A percentile compares a stretch with the other conserved stretches of the same genome.
phyloP scores from a whole-genome alignment of 2,888 invertebrate species.

The Malachius bipustulatus region DNA sequence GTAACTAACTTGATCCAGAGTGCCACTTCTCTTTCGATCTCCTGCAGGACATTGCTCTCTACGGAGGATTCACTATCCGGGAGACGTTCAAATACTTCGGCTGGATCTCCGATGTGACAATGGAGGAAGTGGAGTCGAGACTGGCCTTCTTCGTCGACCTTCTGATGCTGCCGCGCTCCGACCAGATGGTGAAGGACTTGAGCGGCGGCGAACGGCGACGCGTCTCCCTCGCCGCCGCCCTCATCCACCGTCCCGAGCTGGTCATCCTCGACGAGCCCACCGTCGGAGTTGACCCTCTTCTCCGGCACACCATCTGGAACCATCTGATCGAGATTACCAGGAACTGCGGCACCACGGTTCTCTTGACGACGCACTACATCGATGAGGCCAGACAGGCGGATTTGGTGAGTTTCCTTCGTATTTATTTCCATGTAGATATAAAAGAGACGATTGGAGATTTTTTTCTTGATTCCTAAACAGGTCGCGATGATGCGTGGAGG shows the following conservation, averaged over 20 bases:
- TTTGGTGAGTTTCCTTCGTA: conserved; percentile 63
- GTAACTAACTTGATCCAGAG: too few relatives aligned
- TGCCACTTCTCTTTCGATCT: too few relatives aligned
- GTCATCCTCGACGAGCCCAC: too few relatives aligned
- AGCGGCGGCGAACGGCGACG: conserved; percentile 86
- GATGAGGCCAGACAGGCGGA: conserved; percentile 85
- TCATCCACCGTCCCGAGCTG: too few relatives aligned
- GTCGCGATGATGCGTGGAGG: conserved; percentile 78
- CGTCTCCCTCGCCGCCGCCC: too few relatives aligned
- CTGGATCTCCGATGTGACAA: conserved; percentile 22
- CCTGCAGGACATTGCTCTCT: too few relatives aligned
- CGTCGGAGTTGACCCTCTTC: too few relatives aligned
- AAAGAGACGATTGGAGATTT: too few relatives aligned
- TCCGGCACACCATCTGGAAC: conserved; percentile 89
- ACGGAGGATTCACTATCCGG: conserved; percentile 24
- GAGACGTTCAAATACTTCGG: conserved; percentile 25
- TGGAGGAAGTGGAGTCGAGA: conserved; percentile 17
- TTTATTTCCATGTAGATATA: too few relatives aligned
- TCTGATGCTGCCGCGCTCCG: too few relatives aligned
- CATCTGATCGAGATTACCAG: conserved; percentile 78
- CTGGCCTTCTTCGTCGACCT: conserved; percentile 19
- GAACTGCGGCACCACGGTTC: conserved; percentile 79
- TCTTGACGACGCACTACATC: conserved; percentile 82
- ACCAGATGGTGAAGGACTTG: conserved; percentile 49
- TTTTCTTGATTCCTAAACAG: too few relatives aligned